These are phyloP conservation scores for Apamea sordens DNA, from an alignment of 2,888 invertebrate species.

Conservation along the genomic window DNA sequence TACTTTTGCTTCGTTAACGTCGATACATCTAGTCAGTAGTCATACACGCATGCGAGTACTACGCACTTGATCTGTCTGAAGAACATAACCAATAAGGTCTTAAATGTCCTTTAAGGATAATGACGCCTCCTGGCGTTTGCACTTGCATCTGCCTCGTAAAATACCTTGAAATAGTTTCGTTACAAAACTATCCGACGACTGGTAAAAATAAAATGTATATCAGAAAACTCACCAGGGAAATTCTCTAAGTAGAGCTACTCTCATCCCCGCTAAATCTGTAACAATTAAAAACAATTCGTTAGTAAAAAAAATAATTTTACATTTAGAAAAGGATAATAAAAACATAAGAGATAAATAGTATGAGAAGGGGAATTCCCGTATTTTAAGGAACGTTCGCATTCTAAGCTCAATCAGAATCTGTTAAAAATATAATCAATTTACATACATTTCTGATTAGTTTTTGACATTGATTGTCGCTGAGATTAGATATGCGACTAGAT, in stretches of 20 bases:
- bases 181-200: not conserved
- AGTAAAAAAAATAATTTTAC: not conserved
- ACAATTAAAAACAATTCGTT: constrained; percentile 70
- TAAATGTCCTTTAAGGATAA: not conserved
- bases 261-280: constrained; percentile 85
- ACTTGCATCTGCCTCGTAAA: not conserved
- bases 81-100: not conserved
- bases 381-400: too few species aligned
- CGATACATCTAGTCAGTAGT: not conserved
- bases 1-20: not conserved
- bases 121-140: not conserved
- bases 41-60: not conserved
- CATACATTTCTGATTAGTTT: too few species aligned
- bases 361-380: too few species aligned
- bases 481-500: too few species aligned
- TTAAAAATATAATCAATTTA: too few species aligned
- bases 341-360: not conserved
- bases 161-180: not conserved
- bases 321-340: not conserved
- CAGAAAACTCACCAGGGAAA: constrained; percentile 80
- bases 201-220: not conserved
- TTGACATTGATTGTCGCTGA: too few species aligned
- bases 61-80: not conserved
- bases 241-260: constrained; percentile 69
- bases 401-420: too few species aligned